Base-by-base conservation (phyloP, 2,113 vertebrate species). In the Pelmatolapia mariae region DNA sequence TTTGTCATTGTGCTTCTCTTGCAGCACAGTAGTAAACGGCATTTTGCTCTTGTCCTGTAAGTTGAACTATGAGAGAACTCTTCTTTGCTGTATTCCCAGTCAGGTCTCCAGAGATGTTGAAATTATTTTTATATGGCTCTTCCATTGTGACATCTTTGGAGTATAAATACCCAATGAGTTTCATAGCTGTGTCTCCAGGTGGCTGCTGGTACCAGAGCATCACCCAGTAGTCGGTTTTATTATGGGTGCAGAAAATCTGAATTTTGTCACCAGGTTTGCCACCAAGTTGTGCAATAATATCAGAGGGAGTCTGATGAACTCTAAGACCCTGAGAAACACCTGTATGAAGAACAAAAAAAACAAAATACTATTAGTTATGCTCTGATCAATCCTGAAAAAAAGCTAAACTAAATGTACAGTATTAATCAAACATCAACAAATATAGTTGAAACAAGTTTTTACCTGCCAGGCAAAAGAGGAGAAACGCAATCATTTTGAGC, bases 141-240 rank as follows among this genome's bases (percentile, higher is more conserved):
- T 94, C 92, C 53, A 82, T 80, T 31, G 6, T 68, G 5, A 7
- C 3, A 4, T 0, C 19, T 6, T 43, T 22, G 1, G 1, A 52
- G 54, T 54, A 0, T 3, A 94, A 10, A 84, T 87, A 80, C 71
- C 91, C 94, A 4, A 94, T 89, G n/a, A 93, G 91, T 52, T 81
- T 89, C 53, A 95, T 45, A 9, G 88, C 85, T 12, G 63, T 86
- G 43, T 84, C 80, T 88, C 83, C 87, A 54, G 81, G 78, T n/a
- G 81, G n/a, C 12, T 36, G 89, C 56, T 88, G 92, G 89, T 94
- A 95, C 95, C 95, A 95, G 13, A 91, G 85, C 86, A 94, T 95
- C 59, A 57, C 0, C 2, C 61, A 82, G 82, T 85, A 94, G 78
- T 91, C 82, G 1, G 71, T 57, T 79, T 71, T 56, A 6, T 83